phyloP scores from a whole-genome alignment of 1,140 invertebrate genomes.

The Atopsyche davidsoni region DNA sequence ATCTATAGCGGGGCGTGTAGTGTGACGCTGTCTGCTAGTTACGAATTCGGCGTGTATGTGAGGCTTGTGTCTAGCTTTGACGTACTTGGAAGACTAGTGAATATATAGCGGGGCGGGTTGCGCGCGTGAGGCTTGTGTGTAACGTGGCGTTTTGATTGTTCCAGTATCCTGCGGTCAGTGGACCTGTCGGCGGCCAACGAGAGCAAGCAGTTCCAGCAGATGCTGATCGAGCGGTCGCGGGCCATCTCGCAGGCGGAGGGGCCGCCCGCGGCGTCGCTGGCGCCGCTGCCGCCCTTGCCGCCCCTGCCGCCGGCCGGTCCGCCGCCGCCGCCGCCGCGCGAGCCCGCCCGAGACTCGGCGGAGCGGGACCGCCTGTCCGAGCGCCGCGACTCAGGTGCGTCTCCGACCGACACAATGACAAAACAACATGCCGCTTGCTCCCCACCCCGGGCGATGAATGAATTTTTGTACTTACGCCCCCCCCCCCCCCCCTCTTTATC shows the following conservation, averaged over 20 bases:
- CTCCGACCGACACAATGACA: no score
- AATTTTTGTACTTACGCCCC: no score
- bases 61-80: no score
- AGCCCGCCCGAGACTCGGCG: conserved; percentile 37
- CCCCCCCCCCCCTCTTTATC: no score
- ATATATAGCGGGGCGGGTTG: no score
- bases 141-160: conserved; percentile 39
- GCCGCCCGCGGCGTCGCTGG: conserved; percentile 35
- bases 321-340: conserved; percentile 33
- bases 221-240: conserved; percentile 73
- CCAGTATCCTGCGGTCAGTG: conserved; percentile 68
- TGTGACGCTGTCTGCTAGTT: no score
- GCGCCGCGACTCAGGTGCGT: conserved; percentile 43
- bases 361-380: conserved; percentile 43
- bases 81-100: no score
- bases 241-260: conserved; percentile 47
- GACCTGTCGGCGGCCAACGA: conserved; percentile 58
- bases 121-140: no score
- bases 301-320: conserved; percentile 33
- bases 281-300: conserved; percentile 42
- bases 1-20: no score
- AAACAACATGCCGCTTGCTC: no score
- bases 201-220: conserved; percentile 69
- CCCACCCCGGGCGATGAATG: no score
- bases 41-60: no score